Percentiles rank a stretch among this genome's conserved stretches.
These are phyloP conservation scores for Leucoraja ocellata DNA, from an alignment of 2,797 vertebrate species.

Conservation along the genomic window DNA sequence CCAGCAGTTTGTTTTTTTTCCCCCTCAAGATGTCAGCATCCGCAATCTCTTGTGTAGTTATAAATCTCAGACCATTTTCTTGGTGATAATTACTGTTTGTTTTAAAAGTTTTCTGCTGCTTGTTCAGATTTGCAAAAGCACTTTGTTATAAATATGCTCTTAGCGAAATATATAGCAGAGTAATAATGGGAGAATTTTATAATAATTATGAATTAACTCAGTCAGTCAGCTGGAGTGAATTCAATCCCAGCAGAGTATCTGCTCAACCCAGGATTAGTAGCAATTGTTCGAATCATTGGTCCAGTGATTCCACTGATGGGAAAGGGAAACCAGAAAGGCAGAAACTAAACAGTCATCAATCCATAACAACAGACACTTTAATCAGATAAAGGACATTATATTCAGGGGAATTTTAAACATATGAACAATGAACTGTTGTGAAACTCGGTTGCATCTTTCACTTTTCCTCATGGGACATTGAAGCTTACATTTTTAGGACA, in stretches of 20 bases:
- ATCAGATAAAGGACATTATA: neutral
- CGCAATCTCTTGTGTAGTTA: too few species aligned
- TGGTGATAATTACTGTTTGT: neutral
- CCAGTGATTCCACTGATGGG: neutral
- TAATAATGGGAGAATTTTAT: neutral
- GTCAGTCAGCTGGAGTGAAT: neutral
- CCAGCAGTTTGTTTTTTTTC: too few species aligned
- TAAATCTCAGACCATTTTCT: neutral
- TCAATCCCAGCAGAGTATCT: neutral
- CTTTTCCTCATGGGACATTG: neutral
- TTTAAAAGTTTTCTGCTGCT: neutral
- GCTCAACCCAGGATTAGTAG: neutral
- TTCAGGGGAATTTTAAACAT: conserved; percentile 10
- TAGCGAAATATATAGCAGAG: neutral
- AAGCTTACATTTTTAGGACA: neutral
- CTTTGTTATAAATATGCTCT: neutral
- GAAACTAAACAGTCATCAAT: neutral
- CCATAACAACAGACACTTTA: neutral
- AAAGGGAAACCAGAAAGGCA: neutral
- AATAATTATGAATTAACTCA: neutral
- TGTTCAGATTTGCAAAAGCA: neutral
- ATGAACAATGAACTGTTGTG: neutral
- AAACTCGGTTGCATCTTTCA: neutral
- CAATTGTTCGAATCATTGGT: neutral
- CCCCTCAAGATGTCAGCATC: too few species aligned